phyloP scores from a whole-genome alignment of 2,888 invertebrate genomes.

The Miltochrista miniata region DNA sequence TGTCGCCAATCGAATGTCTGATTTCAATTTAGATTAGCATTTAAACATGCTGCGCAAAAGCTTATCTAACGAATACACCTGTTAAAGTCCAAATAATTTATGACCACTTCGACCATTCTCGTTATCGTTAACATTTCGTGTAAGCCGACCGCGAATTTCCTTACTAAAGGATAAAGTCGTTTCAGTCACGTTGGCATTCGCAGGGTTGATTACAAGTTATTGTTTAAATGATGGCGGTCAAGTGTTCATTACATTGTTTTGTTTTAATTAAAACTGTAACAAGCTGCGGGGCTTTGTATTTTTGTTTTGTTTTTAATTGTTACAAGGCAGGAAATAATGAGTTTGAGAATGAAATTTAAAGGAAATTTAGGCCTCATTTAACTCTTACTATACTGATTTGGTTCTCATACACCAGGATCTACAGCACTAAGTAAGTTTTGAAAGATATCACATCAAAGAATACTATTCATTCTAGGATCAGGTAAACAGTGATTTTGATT shows the following conservation, averaged over 20 bases:
- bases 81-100: constrained; percentile 79
- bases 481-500: too few species aligned
- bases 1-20: constrained; percentile 81
- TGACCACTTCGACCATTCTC: constrained; percentile 55
- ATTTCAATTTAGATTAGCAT: constrained; percentile 81
- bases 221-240: constrained; percentile 21
- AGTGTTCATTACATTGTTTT: constrained; percentile 11
- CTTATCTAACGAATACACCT: constrained; percentile 81
- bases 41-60: constrained; percentile 77
- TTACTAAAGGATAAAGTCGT: constrained; percentile 31
- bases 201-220: constrained; percentile 34
- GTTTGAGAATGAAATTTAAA: too few species aligned
- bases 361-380: too few species aligned
- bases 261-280: constrained; percentile 12
- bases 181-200: constrained; percentile 20
- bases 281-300: neutral
- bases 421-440: too few species aligned
- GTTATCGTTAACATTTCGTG: constrained; percentile 49
- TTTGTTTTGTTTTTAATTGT: neutral
- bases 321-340: too few species aligned
- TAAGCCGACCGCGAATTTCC: constrained; percentile 47
- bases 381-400: too few species aligned
- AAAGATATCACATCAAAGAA: too few species aligned
- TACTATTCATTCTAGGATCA: too few species aligned
- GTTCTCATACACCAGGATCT: too few species aligned